Percentiles rank a stretch among this genome's conserved stretches.
Conservation (phyloP, 2,113 vertebrate species). For the Ochotona curzoniae region DNA sequence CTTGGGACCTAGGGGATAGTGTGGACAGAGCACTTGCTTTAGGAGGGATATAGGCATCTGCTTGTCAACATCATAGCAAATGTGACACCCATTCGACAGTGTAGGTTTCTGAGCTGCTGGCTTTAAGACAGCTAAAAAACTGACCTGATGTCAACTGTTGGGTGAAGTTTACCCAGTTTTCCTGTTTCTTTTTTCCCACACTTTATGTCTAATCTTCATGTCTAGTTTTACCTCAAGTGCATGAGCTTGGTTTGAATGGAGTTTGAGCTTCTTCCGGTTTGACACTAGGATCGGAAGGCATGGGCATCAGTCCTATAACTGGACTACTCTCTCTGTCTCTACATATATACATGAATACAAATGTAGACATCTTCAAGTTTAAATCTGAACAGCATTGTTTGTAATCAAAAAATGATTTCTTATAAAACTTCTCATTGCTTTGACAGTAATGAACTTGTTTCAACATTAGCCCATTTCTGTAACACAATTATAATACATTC, state of each 20-base stretch:
- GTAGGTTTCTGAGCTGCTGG: slow-evolving; percentile 25
- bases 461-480: neutral
- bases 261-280: slow-evolving; percentile 43
- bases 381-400: neutral
- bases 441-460: slow-evolving; percentile 1
- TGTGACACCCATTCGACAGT: neutral
- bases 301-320: neutral
- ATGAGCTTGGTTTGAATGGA: slow-evolving; percentile 41
- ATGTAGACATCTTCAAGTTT: neutral
- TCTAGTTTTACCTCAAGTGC: slow-evolving; percentile 12
- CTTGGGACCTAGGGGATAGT: too few relatives aligned
- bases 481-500: neutral
- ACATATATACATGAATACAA: neutral
- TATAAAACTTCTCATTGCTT: slow-evolving; percentile 35
- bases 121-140: slow-evolving; percentile 7
- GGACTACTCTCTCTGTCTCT: neutral
- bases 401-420: neutral
- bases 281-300: slow-evolving; percentile 1
- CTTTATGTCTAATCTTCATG: neutral
- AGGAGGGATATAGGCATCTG: neutral
- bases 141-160: neutral
- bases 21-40: neutral
- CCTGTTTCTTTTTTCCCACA: neutral
- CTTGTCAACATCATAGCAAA: neutral
- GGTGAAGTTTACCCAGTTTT: slow-evolving; percentile 13